Percentiles rank a stretch among this genome's conserved stretches.
These are phyloP conservation scores for Odontocerum albicorne DNA, from an alignment of 2,888 invertebrate species.

Conservation along the genomic window DNA sequence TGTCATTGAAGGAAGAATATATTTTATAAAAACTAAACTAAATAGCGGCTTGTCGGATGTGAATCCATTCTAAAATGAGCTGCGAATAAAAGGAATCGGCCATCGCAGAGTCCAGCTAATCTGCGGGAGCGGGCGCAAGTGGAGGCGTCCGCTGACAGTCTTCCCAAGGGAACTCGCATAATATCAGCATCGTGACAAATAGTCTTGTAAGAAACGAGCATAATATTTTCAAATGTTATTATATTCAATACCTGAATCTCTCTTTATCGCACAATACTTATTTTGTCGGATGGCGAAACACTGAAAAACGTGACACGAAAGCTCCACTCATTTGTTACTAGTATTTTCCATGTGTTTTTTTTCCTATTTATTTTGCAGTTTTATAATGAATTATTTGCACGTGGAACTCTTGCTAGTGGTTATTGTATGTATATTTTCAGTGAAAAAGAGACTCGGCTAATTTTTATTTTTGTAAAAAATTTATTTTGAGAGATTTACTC, in stretches of 20 bases:
- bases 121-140: too few species aligned
- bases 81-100: background rate
- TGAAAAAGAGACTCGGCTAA: too few species aligned
- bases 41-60: constrained; percentile 15
- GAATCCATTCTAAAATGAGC: background rate
- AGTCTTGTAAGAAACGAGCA: constrained; percentile 1
- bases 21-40: constrained; percentile 17
- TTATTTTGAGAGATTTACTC: too few species aligned
- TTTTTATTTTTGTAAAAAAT: too few species aligned
- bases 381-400: background rate
- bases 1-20: constrained; percentile 13
- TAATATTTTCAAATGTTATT: background rate
- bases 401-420: too few species aligned
- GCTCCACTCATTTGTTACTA: background rate
- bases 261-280: constrained; percentile 2
- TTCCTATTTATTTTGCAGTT: background rate
- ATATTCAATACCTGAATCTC: background rate
- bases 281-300: constrained; percentile 8
- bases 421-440: too few species aligned
- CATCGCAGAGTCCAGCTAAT: too few species aligned
- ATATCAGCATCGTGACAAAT: background rate
- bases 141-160: constrained; percentile 6
- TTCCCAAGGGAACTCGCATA: background rate
- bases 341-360: background rate
- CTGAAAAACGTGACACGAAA: too few species aligned